Percentiles rank a stretch among this genome's conserved stretches.
Evolutionary conservation across 2,888 invertebrate species (phyloP).

Genomic region (Charanyca ferruginea): DNA sequence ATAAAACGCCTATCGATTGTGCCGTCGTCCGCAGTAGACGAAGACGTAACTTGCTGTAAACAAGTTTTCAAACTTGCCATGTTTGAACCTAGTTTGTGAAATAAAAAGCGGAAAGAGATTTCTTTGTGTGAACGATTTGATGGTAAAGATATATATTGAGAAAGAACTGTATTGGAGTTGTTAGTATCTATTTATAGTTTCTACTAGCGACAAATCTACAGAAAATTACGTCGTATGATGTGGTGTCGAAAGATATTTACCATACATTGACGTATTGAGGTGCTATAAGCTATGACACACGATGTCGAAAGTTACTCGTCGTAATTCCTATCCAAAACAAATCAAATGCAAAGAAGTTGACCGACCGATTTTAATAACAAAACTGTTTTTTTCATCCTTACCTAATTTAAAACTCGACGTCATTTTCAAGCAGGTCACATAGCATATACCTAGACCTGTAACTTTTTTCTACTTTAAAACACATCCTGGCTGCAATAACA

Average conservation of each 20-base stretch:
- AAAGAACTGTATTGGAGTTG: conserved; percentile 39
- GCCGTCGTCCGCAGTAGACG: conserved; percentile 32
- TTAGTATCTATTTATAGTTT: conserved; percentile 10
- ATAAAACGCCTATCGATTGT: conserved; percentile 59
- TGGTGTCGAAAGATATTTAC: neutral
- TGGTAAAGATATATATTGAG: conserved; percentile 58
- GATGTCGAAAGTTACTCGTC: too few species aligned
- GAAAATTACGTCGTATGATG: neutral
- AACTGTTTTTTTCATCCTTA: too few species aligned
- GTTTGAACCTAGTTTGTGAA: conserved; percentile 64
- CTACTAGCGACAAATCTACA: too few species aligned
- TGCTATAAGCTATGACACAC: too few species aligned
- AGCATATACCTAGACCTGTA: too few species aligned
- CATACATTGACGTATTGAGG: too few species aligned
- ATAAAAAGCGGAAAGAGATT: conserved; percentile 63
- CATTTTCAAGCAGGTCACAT: too few species aligned
- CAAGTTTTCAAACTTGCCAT: conserved; percentile 72
- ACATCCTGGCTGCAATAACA: neutral
- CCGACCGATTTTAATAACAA: neutral
- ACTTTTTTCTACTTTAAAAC: neutral
- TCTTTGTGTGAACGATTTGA: conserved; percentile 68
- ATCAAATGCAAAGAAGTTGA: neutral
- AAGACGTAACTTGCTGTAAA: conserved; percentile 64
- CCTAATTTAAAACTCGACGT: neutral
- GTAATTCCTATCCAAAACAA: too few species aligned